These are phyloP conservation scores for Lepidotrigona ventralis DNA, from an alignment of 1,140 invertebrate genomes.

Conservation along the genomic window DNA sequence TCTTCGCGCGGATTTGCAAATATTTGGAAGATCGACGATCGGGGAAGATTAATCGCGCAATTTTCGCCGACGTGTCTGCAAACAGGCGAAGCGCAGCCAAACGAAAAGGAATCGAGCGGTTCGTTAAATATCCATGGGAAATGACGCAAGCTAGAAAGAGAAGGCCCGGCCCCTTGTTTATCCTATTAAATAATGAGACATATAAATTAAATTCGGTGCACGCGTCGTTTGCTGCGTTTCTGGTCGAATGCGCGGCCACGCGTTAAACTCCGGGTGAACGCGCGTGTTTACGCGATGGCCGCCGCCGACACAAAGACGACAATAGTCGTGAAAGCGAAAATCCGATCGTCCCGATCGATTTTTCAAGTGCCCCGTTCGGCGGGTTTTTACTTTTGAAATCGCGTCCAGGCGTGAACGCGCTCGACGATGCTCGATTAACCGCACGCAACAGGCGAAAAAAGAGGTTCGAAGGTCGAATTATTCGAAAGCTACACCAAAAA, in stretches of 20 bases:
- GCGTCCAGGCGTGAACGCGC: too few relatives aligned
- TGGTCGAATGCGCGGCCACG: constrained; percentile 9
- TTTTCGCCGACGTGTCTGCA: not conserved
- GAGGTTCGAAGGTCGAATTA: not conserved
- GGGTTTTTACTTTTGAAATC: not conserved
- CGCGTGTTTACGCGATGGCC: not conserved
- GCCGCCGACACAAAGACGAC: not conserved
- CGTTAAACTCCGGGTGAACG: not conserved
- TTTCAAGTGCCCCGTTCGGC: not conserved
- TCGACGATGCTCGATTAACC: constrained; percentile 10
- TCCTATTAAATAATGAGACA: constrained; percentile 46
- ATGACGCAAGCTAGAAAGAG: constrained; percentile 7
- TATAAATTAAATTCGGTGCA: constrained; percentile 46
- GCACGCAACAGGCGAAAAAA: not conserved
- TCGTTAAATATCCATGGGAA: constrained; percentile 27
- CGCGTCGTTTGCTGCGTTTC: constrained; percentile 45
- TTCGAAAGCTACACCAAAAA: not conserved
- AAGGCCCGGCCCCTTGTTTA: not conserved
- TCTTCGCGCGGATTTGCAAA: constrained; percentile 9
- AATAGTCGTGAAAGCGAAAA: constrained; percentile 20
- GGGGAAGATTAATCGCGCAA: constrained; percentile 9
- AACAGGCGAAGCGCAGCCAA: not conserved
- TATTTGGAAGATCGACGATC: constrained; percentile 20
- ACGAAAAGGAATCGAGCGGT: not conserved
- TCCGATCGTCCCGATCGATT: not conserved